Evolutionary conservation across 2,113 vertebrate species (phyloP).

Genomic region (Bubo scandiacus): DNA sequence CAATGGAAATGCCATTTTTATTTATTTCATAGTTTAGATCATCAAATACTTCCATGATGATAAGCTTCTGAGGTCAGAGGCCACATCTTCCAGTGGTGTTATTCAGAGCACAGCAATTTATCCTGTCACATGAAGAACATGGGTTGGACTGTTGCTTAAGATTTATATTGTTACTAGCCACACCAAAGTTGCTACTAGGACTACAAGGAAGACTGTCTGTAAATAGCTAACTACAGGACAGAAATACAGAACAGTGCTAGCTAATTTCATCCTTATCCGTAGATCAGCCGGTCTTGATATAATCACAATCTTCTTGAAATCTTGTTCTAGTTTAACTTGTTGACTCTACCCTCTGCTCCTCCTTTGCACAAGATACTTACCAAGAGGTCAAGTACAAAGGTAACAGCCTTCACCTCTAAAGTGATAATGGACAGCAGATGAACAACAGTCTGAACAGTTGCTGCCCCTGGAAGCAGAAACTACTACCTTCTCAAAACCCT

Average conservation of each 20-base stretch:
- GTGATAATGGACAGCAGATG: neutral
- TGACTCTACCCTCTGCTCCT: neutral
- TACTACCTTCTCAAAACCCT: neutral
- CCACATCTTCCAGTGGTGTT: neutral
- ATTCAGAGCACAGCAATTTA: neutral
- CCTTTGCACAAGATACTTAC: neutral
- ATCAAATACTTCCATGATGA: slow-evolving; percentile 6
- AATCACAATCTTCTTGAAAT: neutral
- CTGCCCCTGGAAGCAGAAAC: neutral
- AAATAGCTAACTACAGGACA: neutral
- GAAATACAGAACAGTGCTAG: neutral
- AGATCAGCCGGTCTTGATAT: neutral
- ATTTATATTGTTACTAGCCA: neutral
- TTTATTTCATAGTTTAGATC: slow-evolving; percentile 37
- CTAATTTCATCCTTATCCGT: neutral
- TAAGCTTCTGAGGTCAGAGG: neutral
- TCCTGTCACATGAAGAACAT: neutral
- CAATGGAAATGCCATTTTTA: neutral
- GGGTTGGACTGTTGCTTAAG: neutral
- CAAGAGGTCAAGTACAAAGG: neutral
- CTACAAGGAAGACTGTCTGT: neutral
- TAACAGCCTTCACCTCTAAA: neutral
- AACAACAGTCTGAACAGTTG: neutral
- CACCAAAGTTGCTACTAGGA: neutral
- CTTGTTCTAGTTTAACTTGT: neutral